Conservation (phyloP, 1,140 invertebrate species). For the Laupala kohalensis region DNA sequence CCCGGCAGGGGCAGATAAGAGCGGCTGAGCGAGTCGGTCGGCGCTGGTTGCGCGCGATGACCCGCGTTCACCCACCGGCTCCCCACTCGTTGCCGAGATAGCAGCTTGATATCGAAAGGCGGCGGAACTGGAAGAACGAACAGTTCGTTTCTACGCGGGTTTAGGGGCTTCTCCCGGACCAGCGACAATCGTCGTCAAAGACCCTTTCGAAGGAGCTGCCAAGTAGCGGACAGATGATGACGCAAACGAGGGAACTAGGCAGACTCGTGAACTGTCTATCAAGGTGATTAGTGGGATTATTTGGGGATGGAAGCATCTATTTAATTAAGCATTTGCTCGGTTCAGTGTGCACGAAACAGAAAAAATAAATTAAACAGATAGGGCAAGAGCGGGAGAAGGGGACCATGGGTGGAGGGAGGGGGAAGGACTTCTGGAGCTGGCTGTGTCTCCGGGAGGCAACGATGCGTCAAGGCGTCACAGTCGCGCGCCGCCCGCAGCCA, state of each 20-base stretch:
- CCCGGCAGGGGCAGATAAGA: background rate
- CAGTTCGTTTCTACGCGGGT: background rate
- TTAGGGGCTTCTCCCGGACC: background rate
- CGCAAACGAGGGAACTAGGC: background rate
- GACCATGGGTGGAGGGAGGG: no score
- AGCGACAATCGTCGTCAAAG: background rate
- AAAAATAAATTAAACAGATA: background rate
- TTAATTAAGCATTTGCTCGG: background rate
- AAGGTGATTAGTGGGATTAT: background rate
- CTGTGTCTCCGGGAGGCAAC: no score
- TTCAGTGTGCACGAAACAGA: background rate
- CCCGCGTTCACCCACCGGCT: background rate
- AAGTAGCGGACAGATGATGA: no score
- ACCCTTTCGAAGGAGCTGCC: background rate
- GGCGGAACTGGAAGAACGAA: background rate
- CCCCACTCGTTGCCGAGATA: background rate
- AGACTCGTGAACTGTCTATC: background rate
- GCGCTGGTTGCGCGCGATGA: background rate
- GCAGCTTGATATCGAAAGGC: background rate
- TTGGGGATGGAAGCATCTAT: background rate
- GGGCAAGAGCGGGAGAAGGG: no score
- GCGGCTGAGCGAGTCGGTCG: no score
- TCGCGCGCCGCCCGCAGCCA: no score
- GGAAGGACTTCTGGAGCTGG: no score
- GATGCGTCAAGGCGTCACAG: no score